These are phyloP conservation scores for Reticulitermes lucifugus DNA, from an alignment of 2,888 invertebrate species.

Conservation along the genomic window DNA sequence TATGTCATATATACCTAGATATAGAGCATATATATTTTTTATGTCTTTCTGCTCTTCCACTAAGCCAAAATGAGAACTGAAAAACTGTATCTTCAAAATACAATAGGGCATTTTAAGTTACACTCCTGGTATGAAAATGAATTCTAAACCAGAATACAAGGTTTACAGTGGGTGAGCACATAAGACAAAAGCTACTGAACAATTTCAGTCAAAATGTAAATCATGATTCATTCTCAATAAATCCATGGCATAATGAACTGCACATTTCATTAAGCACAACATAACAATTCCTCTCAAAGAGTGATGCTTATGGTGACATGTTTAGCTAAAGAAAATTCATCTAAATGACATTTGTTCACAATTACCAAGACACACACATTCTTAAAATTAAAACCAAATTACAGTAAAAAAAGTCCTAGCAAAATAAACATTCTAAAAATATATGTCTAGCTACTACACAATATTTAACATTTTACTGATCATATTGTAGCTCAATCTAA, in stretches of 20 bases:
- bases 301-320: neutral
- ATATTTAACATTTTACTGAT: conserved; percentile 7
- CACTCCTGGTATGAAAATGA: conserved; percentile 17
- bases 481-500: neutral
- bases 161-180: conserved; percentile 16
- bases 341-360: conserved; percentile 1
- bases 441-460: conserved; percentile 16
- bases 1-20: conserved; percentile 15
- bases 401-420: conserved; percentile 2
- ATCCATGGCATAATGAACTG: conserved; percentile 44
- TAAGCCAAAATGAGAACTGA: conserved; percentile 29
- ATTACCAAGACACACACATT: conserved; percentile 14
- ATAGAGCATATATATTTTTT: conserved; percentile 36
- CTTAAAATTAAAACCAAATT: neutral
- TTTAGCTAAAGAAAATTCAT: conserved; percentile 7
- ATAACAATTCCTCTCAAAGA: conserved; percentile 27
- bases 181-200: conserved; percentile 29
- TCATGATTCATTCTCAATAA: conserved; percentile 49
- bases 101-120: neutral
- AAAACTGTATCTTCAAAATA: neutral
- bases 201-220: conserved; percentile 39
- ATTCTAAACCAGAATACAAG: neutral
- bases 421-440: conserved; percentile 35
- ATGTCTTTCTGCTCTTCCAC: conserved; percentile 41
- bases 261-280: conserved; percentile 41